phyloP scores from a whole-genome alignment of 2,797 vertebrate genomes.

The Anas capensis region DNA sequence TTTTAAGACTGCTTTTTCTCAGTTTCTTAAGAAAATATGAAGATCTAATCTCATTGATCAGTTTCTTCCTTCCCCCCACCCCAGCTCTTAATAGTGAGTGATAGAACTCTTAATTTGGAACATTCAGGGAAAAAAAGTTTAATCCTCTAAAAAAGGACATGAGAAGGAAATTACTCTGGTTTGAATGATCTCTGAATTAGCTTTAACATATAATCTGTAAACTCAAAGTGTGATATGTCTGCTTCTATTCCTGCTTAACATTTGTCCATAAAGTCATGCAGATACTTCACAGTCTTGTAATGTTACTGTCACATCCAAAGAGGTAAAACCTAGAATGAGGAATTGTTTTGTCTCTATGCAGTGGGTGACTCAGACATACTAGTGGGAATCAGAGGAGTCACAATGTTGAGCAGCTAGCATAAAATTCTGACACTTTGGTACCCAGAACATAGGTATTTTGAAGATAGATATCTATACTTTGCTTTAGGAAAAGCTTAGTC shows the following conservation, averaged over 20 bases:
- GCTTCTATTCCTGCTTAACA: not conserved
- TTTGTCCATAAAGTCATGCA: not conserved
- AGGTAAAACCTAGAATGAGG: not conserved
- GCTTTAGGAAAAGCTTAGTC: not conserved
- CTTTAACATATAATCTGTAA: not conserved
- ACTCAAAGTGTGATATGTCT: not conserved
- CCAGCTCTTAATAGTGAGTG: not conserved
- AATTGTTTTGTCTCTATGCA: not conserved
- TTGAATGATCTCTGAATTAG: not conserved
- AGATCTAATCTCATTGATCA: not conserved
- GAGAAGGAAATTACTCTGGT: not conserved
- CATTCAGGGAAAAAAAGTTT: not conserved
- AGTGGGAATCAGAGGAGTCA: not conserved
- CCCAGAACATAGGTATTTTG: not conserved
- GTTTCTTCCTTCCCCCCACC: too few species aligned
- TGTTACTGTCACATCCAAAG: not conserved
- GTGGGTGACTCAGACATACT: not conserved
- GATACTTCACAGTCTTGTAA: not conserved
- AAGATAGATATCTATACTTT: not conserved
- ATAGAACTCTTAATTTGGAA: not conserved
- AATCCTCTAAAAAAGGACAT: not conserved
- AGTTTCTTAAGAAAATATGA: not conserved
- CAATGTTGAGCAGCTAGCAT: not conserved
- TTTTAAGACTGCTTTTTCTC: not conserved
- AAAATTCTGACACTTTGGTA: not conserved